Evolutionary conservation across 1,140 invertebrate species (phyloP), one percentile per base, ranked within the genome.

Genomic region (Doryteuthis pealeii): DNA sequence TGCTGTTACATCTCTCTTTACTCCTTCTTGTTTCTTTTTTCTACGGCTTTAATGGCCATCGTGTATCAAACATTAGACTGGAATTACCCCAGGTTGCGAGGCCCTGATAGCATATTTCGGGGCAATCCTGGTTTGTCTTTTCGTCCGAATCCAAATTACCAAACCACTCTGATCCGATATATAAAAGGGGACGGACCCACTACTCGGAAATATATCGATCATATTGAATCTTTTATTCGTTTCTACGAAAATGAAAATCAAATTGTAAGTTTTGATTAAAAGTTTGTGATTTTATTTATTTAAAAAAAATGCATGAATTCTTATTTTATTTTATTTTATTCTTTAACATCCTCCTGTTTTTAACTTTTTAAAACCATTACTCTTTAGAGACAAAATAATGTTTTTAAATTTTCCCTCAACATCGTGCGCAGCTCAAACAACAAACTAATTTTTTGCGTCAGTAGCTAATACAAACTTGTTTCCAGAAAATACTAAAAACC

Each of bases 121-220:
- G 92, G 89, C 83, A 97, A 97, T 91, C 96, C 96, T 89, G 94
- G 82, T 35, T 90, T 98, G 81, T 95, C 95, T 76, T 98, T 97
- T 90, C 90, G 96, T 81, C 96, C 96, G 70, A 95, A 95, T 92
- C 95, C 96, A 35, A 95, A 95, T 87, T 92, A 95, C 80, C 94
- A 95, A 86, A 96, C 94, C 84, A 97, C 96, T 67, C 90, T 98
- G 73, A 95, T 98, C 85, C 96, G 95, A 93, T 96, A 96, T 90
- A 92, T 79, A 4, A 79, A 82, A 35, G 83, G 82, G 12, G 76
- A 82, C 49, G 72, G 77, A 0, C 72, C 79, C 22, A 83, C 77
- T 15, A 83, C 83, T 70, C 76, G 79, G 10, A 74, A 76, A 31
- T 82, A 82, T 66, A 78, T 80, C 10, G 82, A 84, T 68, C 80